Conservation (phyloP, 2,113 vertebrate species). For the Sinocyclocheilus grahami region DNA sequence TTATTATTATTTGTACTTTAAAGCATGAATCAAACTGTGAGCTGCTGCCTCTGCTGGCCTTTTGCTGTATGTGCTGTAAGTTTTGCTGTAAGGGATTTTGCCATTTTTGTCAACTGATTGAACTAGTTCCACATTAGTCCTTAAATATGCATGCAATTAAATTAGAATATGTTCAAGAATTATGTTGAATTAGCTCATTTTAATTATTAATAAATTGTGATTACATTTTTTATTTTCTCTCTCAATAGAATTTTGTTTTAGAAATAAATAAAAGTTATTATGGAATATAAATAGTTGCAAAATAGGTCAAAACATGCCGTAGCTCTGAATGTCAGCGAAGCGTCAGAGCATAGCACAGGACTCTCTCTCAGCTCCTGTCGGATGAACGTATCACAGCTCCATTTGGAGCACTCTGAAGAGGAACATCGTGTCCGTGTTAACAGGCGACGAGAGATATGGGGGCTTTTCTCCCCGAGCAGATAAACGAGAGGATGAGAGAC, state of each 20-base stretch:
- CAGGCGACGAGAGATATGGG: slow-evolving; percentile 13
- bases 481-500: slow-evolving; percentile 25
- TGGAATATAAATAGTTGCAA: neutral
- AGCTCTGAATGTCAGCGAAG: neutral
- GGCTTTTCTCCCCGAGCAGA: slow-evolving; percentile 40
- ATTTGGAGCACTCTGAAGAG: slow-evolving; percentile 33
- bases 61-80: neutral
- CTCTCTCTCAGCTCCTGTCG: slow-evolving; percentile 10
- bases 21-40: neutral
- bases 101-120: neutral
- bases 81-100: neutral
- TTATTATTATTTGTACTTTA: neutral
- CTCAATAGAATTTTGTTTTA: neutral
- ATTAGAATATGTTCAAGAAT: neutral
- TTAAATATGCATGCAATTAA: neutral
- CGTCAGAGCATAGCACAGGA: neutral
- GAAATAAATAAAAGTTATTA: neutral
- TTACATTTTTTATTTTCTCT: neutral
- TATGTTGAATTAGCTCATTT: neutral
- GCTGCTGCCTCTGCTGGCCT: neutral
- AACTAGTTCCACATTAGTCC: neutral
- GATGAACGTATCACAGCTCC: slow-evolving; percentile 20
- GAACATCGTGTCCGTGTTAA: slow-evolving; percentile 36
- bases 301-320: neutral
- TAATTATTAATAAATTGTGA: neutral